Evolutionary conservation across 2,888 invertebrate genomes (phyloP), one percentile per base, ranked within the genome.

Genomic region (Leptogaster cylindrica): DNA sequence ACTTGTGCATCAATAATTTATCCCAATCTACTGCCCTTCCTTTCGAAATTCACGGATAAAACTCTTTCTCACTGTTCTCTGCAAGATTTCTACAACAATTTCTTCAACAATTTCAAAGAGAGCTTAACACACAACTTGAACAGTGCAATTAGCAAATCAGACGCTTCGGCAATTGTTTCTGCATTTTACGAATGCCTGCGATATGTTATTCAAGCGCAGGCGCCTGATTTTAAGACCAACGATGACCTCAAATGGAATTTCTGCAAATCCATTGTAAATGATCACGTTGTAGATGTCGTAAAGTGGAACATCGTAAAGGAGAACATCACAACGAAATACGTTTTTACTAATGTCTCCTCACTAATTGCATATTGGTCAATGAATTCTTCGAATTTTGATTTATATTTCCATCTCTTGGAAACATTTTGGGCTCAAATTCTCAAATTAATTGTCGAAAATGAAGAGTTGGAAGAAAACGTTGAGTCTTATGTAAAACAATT

Each of bases 171-270:
- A 0, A 85, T 93, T 74, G 83, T 88, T 18, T 84, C 83, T 46
- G 85, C 91, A 1, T 87, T 89, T 72, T 83, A 88, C 16, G 94
- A 94, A 76, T 93, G 93, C 76, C 76, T 93, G 39, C 87, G 86
- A 52, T 90, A 86, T 74, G 77, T 86, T 8, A 79, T 86, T 52
- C 81, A 85, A 72, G 78, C 82, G 48, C 77, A 79, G 8, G 80
- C 84, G 70, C 68, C 70, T 71, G 75, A 70, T 73, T 20, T 46
- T 10, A 14, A 10, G n/a, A 12, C 14, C 12, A 12, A 12, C 6
- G 6, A 12, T 8, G 28, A n/a, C 12, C 65, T 46, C 69, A 5
- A 66, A 72, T 0, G 51, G 66, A 8, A 41, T 20, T 68, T 63
- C 12, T 68, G 71, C 39, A 71, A 68, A 6, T 65, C 71, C n/a